Evolutionary conservation across 2,888 invertebrate species (phyloP).

Genomic region (Drosophila quinaria): DNA sequence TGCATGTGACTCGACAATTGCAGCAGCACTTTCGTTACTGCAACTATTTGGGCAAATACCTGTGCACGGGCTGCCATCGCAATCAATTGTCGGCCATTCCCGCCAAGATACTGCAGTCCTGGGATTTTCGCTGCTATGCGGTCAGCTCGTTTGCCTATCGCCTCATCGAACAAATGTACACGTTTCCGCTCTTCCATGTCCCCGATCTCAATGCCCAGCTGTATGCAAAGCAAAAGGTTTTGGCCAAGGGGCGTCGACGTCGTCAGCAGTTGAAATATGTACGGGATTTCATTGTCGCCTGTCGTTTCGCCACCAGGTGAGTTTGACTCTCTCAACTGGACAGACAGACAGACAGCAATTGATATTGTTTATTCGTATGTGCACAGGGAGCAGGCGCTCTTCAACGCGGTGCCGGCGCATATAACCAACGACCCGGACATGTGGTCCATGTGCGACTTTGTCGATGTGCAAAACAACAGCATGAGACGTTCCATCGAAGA

Average conservation of each 20-base stretch:
- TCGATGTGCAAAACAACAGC: slow-evolving; percentile 88
- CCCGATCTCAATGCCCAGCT: slow-evolving; percentile 90
- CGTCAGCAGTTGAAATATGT: slow-evolving; percentile 90
- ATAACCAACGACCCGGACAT: slow-evolving; percentile 89
- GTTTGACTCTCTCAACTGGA: slow-evolving; percentile 76
- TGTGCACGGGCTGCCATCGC: slow-evolving; percentile 94
- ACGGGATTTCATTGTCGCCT: slow-evolving; percentile 90
- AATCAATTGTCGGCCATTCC: slow-evolving; percentile 91
- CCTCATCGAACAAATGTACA: slow-evolving; percentile 91
- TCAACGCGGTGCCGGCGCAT: slow-evolving; percentile 88
- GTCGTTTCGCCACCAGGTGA: slow-evolving; percentile 89
- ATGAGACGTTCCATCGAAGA: slow-evolving; percentile 87
- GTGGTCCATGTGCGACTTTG: slow-evolving; percentile 91
- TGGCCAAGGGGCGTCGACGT: slow-evolving; percentile 88
- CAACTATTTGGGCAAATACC: slow-evolving; percentile 93
- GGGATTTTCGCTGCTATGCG: slow-evolving; percentile 89
- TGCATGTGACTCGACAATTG: slow-evolving; percentile 91
- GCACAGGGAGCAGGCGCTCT: slow-evolving; percentile 86
- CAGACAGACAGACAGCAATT: neutral
- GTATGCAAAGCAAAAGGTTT: slow-evolving; percentile 88
- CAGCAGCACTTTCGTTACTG: slow-evolving; percentile 92
- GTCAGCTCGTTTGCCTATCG: slow-evolving; percentile 93
- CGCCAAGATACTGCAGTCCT: slow-evolving; percentile 87
- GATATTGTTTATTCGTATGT: neutral
- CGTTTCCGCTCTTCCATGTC: slow-evolving; percentile 92